Evolutionary conservation across 1,140 invertebrate genomes (phyloP).

Genomic region (Colletes gigas): DNA sequence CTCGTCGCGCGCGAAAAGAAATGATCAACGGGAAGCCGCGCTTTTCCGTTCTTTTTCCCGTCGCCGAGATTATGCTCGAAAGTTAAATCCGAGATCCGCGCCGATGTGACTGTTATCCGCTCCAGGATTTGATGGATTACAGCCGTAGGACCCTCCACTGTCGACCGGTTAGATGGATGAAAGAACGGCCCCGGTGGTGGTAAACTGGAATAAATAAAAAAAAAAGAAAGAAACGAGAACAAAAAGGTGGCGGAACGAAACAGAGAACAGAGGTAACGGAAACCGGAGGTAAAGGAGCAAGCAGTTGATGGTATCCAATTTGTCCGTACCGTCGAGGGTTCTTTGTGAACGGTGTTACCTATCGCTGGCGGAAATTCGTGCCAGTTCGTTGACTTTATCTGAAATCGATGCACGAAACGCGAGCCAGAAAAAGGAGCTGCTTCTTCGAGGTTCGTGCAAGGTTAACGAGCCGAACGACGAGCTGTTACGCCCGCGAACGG

Average conservation of each 20-base stretch:
- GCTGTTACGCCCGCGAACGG: not conserved
- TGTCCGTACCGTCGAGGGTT: conserved; percentile 35
- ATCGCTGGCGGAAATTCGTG: conserved; percentile 54
- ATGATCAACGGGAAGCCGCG: not conserved
- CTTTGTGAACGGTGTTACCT: conserved; percentile 34
- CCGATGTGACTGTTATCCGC: conserved; percentile 19
- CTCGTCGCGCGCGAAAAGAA: not conserved
- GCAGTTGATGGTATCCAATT: conserved; percentile 52
- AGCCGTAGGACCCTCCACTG: conserved; percentile 30
- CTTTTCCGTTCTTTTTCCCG: not conserved
- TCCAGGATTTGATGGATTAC: conserved; percentile 60
- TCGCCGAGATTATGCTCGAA: conserved; percentile 29
- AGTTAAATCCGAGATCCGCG: not conserved
- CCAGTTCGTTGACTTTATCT: conserved; percentile 64
- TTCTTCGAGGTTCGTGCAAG: conserved; percentile 33
- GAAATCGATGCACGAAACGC: conserved; percentile 57
- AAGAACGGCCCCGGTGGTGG: conserved; percentile 12
- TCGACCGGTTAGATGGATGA: conserved; percentile 40
- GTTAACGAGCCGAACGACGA: conserved; percentile 53
- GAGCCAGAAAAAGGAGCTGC: conserved; percentile 40
- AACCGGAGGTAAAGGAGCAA: conserved; percentile 6
- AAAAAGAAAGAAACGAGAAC: not conserved
- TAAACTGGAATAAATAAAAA: conserved; percentile 19
- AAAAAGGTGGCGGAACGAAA: conserved; percentile 9
- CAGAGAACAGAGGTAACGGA: conserved; percentile 33